These are phyloP conservation scores for Eurytoma californica DNA, from an alignment of 2,888 invertebrate species.

Conservation along the genomic window DNA sequence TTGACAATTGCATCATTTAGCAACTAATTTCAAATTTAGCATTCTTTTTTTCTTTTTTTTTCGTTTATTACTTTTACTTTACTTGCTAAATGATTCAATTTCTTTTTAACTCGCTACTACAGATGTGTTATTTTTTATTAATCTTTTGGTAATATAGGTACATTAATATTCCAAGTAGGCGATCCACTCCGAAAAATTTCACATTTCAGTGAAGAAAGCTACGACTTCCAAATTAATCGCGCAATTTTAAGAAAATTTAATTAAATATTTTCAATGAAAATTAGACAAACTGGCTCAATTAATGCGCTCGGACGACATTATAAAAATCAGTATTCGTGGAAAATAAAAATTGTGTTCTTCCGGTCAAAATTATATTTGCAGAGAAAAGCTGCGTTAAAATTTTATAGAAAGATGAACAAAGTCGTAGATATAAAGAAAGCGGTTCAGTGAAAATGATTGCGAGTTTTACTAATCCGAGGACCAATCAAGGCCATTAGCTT, in stretches of 20 bases:
- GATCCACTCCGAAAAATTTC: not conserved
- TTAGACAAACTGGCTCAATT: conserved; percentile 41
- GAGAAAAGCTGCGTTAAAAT: no score
- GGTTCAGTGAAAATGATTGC: conserved; percentile 25
- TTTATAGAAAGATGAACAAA: conserved; percentile 16
- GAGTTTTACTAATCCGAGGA: conserved; percentile 52
- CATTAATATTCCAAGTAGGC: not conserved
- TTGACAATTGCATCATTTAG: conserved; percentile 22
- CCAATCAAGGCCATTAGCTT: conserved; percentile 55
- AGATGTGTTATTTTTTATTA: conserved; percentile 29
- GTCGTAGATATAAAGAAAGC: conserved; percentile 37
- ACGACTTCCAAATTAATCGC: not conserved
- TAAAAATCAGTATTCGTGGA: conserved; percentile 52
- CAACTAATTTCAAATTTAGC: no score
- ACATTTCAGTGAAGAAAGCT: conserved; percentile 9
- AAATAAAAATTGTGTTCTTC: conserved; percentile 1
- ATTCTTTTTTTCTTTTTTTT: no score
- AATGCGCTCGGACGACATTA: conserved; percentile 14
- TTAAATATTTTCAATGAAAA: not conserved
- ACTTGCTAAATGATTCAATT: conserved; percentile 22
- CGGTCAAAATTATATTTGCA: not conserved
- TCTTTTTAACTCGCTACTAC: conserved; percentile 11
- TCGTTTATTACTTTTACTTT: no score
- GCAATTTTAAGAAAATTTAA: conserved; percentile 8
- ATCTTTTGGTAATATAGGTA: not conserved